phyloP scores from a whole-genome alignment of 2,797 vertebrate species.

The Choloepus didactylus region DNA sequence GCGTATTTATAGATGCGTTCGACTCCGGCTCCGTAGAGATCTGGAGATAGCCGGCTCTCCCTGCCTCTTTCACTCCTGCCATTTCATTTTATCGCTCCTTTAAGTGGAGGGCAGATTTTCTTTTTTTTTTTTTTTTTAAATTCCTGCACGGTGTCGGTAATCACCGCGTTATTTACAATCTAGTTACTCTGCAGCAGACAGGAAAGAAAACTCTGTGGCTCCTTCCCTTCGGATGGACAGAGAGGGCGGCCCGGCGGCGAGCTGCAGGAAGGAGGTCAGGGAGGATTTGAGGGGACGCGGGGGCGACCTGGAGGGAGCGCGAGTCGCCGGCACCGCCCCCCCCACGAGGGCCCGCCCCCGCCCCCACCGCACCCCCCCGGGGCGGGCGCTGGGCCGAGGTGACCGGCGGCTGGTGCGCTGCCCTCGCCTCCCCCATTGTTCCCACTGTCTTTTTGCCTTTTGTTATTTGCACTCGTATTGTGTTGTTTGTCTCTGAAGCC shows the following conservation, averaged over 20 bases:
- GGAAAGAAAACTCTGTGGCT: slow-evolving; percentile 78
- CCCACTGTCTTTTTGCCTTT: slow-evolving; percentile 85
- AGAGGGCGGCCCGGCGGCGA: slow-evolving; percentile 60
- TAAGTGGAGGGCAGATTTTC: slow-evolving; percentile 49
- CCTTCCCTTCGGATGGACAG: slow-evolving; percentile 59
- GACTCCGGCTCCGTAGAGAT: slow-evolving; percentile 50
- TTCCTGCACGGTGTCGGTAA: slow-evolving; percentile 66
- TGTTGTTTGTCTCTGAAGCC: slow-evolving; percentile 89
- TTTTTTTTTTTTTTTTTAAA: neutral
- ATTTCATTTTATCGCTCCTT: slow-evolving; percentile 56
- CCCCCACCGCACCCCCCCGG: slow-evolving; percentile 46
- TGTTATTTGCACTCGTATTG: slow-evolving; percentile 90
- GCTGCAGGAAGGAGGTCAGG: slow-evolving; percentile 69
- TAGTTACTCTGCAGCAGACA: slow-evolving; percentile 77
- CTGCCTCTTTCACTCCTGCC: slow-evolving; percentile 37
- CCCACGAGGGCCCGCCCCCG: slow-evolving; percentile 5
- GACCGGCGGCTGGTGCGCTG: slow-evolving; percentile 80
- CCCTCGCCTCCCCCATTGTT: slow-evolving; percentile 87
- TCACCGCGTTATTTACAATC: slow-evolving; percentile 73
- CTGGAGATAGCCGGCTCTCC: slow-evolving; percentile 10
- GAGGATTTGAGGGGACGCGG: slow-evolving; percentile 60
- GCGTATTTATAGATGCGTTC: slow-evolving; percentile 61
- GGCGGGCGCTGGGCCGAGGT: slow-evolving; percentile 77
- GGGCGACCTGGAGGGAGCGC: slow-evolving; percentile 62
- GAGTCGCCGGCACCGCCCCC: slow-evolving; percentile 66